Percentiles rank a stretch among this genome's conserved stretches.
Conservation (phyloP, 2,888 invertebrate genomes). For the Isoperla grammatica region DNA sequence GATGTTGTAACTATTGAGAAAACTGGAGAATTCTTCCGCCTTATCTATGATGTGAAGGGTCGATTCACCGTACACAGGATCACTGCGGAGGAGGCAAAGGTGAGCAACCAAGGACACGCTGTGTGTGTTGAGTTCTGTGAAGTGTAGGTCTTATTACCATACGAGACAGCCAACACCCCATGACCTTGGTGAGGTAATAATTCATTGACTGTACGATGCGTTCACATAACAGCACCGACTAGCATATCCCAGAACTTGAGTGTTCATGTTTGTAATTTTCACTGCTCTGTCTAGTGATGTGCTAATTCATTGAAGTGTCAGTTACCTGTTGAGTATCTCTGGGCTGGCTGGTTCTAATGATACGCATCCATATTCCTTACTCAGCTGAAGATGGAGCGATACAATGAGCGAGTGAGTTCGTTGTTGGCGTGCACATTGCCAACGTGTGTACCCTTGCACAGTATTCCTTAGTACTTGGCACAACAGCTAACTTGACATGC, state of each 20-base stretch:
- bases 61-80: slow-evolving; percentile 97
- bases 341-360: slow-evolving; percentile 5
- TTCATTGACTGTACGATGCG: too few relatives aligned
- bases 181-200: too few relatives aligned
- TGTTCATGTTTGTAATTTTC: too few relatives aligned
- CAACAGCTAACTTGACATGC: too few relatives aligned
- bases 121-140: not conserved
- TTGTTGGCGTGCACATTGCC: too few relatives aligned
- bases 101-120: slow-evolving; percentile 43
- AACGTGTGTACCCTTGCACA: too few relatives aligned
- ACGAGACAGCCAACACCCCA: not conserved
- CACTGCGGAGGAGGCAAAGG: slow-evolving; percentile 95
- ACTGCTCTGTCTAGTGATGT: too few relatives aligned
- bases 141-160: not conserved
- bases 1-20: slow-evolving; percentile 99
- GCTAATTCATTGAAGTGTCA: not conserved
- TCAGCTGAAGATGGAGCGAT: slow-evolving; percentile 25
- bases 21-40: slow-evolving; percentile 94
- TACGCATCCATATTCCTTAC: slow-evolving; percentile 28
- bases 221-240: too few relatives aligned
- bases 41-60: slow-evolving; percentile 98
- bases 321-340: not conserved
- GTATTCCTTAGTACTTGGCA: too few relatives aligned
- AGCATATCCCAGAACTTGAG: too few relatives aligned
- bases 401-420: too few relatives aligned